Evolutionary conservation across 2,797 vertebrate species (phyloP).

Genomic region (Erithacus rubecula): DNA sequence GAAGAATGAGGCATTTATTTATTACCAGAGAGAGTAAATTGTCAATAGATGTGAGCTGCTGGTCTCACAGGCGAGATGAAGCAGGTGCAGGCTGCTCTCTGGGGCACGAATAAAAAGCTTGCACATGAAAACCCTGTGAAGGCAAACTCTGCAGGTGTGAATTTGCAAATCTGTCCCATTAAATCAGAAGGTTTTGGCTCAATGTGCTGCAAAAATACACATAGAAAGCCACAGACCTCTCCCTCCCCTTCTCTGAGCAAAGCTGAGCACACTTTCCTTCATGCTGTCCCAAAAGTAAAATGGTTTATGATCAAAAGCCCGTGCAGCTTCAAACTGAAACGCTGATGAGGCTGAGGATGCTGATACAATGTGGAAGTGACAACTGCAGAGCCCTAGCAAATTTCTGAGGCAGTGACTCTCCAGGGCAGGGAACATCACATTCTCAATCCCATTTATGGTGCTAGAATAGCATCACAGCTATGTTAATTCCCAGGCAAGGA

Average conservation of each 20-base stretch:
- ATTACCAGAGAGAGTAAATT: neutral
- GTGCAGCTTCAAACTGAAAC: neutral
- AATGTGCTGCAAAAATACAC: neutral
- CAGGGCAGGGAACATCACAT: constrained; percentile 38
- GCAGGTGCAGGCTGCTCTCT: constrained; percentile 5
- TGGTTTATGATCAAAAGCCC: neutral
- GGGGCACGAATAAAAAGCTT: neutral
- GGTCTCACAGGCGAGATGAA: neutral
- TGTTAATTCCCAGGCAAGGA: constrained; percentile 2
- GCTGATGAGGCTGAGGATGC: neutral
- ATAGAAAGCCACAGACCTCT: neutral
- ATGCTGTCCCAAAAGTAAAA: neutral
- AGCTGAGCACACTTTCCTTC: neutral
- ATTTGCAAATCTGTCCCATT: constrained; percentile 16
- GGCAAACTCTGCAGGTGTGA: constrained; percentile 23
- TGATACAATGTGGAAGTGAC: neutral
- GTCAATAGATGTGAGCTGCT: neutral
- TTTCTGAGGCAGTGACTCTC: neutral
- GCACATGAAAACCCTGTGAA: neutral
- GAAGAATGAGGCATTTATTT: neutral
- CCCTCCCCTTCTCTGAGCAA: neutral
- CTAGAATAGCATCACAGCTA: constrained; percentile 32
- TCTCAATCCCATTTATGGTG: constrained; percentile 3
- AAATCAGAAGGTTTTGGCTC: neutral
- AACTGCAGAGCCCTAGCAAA: neutral